These are phyloP conservation scores for Nilaparvata lugens DNA, from an alignment of 1,140 invertebrate genomes.

Conservation along the genomic window DNA sequence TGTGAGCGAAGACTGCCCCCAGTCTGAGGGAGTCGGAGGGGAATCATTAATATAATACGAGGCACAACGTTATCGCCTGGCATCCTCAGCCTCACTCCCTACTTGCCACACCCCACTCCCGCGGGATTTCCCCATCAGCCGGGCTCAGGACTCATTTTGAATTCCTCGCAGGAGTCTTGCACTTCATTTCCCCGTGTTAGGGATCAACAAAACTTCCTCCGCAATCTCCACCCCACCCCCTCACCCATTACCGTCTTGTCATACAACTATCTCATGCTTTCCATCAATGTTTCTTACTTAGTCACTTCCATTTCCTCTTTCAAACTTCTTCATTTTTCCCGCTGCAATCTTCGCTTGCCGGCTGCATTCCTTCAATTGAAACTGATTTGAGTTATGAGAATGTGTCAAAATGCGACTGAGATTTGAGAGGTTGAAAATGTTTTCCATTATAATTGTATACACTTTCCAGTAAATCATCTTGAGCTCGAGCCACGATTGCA, in stretches of 20 bases:
- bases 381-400: too few relatives aligned
- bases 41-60: slow-evolving; percentile 3
- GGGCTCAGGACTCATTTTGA: background rate
- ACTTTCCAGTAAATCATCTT: too few relatives aligned
- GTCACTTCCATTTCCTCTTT: too few relatives aligned
- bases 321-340: too few relatives aligned
- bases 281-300: slow-evolving; percentile 4
- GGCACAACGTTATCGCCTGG: background rate
- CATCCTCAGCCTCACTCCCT: too few relatives aligned
- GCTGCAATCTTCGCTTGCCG: too few relatives aligned
- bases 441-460: too few relatives aligned
- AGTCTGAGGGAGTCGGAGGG: background rate
- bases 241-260: background rate
- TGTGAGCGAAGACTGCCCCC: background rate
- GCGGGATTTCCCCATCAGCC: background rate
- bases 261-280: too few relatives aligned
- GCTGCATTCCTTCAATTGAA: too few relatives aligned
- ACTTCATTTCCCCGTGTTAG: slow-evolving; percentile 5
- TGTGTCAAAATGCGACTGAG: too few relatives aligned
- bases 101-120: background rate
- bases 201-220: slow-evolving; percentile 5
- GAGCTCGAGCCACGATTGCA: too few relatives aligned
- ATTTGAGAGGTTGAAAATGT: too few relatives aligned
- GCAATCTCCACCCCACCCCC: background rate
- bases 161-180: slow-evolving; percentile 4